A percentile compares a stretch with the other conserved stretches of the same genome.
phyloP scores from a whole-genome alignment of 35 echinoderm and acorn worm species.

The Eucidaris tribuloides region DNA sequence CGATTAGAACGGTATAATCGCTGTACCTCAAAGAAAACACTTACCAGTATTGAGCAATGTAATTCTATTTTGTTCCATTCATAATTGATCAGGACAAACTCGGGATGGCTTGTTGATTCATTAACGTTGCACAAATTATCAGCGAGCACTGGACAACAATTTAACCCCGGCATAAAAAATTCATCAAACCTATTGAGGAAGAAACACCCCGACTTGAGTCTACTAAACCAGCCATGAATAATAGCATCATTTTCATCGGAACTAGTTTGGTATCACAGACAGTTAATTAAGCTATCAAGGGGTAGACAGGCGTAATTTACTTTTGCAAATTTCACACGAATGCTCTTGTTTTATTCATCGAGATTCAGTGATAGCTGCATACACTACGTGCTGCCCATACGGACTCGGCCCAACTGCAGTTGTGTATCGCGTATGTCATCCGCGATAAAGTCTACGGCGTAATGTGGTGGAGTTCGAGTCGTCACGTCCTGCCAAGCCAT shows the following conservation, averaged over 20 bases:
- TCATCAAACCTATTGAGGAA: slow-evolving; percentile 13
- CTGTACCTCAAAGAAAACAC: too few species aligned
- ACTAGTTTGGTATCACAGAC: slow-evolving; percentile 21
- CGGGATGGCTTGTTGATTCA: slow-evolving; percentile 2
- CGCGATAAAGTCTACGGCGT: background rate
- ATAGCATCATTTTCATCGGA: slow-evolving; percentile 20
- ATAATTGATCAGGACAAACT: slow-evolving; percentile 1
- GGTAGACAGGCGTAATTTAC: background rate
- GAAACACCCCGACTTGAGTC: background rate
- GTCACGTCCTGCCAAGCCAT: slow-evolving; percentile 20
- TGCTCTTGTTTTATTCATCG: slow-evolving; percentile 37
- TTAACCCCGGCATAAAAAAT: slow-evolving; percentile 12
- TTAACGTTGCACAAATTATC: slow-evolving; percentile 24
- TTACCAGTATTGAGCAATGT: slow-evolving; percentile 1
- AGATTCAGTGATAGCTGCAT: background rate
- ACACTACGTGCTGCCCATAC: slow-evolving; percentile 12
- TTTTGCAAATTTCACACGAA: slow-evolving; percentile 23
- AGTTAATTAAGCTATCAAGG: slow-evolving; percentile 29
- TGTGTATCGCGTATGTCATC: background rate
- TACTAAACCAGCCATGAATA: slow-evolving; percentile 28
- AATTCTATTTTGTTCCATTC: slow-evolving; percentile 35
- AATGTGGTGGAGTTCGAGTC: background rate
- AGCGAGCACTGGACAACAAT: background rate
- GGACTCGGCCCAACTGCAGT: background rate
- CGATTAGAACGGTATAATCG: too few species aligned